Evolutionary conservation across 35 echinoderm and acorn worm genomes (phyloP).

Genomic region (Ophiothrix spiculata): DNA sequence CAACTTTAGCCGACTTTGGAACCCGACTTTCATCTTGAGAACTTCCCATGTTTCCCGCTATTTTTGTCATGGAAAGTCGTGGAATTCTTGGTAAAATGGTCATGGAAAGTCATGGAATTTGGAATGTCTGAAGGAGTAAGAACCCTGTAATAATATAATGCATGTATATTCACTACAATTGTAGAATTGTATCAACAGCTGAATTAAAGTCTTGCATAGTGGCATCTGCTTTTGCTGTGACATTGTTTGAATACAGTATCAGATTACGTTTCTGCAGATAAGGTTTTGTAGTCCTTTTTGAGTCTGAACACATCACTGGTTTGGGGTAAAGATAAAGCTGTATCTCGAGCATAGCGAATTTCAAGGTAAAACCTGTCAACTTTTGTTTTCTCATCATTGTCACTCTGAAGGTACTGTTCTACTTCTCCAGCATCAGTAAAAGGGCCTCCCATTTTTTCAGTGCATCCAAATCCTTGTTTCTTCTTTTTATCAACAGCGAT

Average conservation of each 20-base stretch:
- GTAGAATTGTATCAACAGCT: neutral
- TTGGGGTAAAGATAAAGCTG: constrained; percentile 24
- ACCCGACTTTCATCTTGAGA: too few species aligned
- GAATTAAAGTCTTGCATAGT: constrained; percentile 22
- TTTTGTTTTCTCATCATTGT: constrained; percentile 4
- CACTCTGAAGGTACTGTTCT: neutral
- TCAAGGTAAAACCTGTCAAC: constrained; percentile 18
- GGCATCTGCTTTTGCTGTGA: neutral
- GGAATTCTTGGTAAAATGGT: too few species aligned
- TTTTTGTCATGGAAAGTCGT: too few species aligned
- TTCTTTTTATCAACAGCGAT: constrained; percentile 10
- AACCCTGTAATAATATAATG: too few species aligned
- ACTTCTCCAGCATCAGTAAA: constrained; percentile 6
- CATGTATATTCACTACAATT: neutral
- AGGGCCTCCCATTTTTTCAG: constrained; percentile 14
- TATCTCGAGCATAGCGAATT: constrained; percentile 25
- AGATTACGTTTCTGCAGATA: neutral
- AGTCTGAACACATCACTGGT: constrained; percentile 19
- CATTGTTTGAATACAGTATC: neutral
- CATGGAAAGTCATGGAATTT: too few species aligned
- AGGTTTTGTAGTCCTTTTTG: constrained; percentile 2
- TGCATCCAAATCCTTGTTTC: neutral
- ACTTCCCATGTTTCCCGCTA: too few species aligned
- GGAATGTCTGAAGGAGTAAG: too few species aligned
- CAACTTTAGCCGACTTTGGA: too few species aligned